A percentile compares a stretch with the other conserved stretches of the same genome.
Evolutionary conservation across 2,888 invertebrate genomes (phyloP).

Genomic region (Sclerodermus sp.): DNA sequence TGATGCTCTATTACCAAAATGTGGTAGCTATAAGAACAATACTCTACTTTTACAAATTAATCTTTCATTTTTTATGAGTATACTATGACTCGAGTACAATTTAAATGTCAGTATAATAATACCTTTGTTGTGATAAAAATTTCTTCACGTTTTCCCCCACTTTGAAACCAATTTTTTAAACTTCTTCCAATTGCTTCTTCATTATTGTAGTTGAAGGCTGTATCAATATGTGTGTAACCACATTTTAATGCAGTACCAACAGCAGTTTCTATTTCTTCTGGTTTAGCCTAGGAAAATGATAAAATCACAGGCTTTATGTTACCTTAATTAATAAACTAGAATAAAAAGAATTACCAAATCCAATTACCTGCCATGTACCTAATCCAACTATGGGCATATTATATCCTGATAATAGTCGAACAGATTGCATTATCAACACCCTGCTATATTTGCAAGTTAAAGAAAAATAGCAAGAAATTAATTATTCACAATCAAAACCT

Average conservation of each 20-base stretch:
- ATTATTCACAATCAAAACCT: too few relatives aligned
- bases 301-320: not conserved
- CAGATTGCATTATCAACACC: slow-evolving; percentile 30
- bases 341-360: slow-evolving; percentile 1
- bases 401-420: slow-evolving; percentile 55
- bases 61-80: slow-evolving; percentile 5
- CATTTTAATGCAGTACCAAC: slow-evolving; percentile 68
- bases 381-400: slow-evolving; percentile 73
- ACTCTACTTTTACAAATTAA: slow-evolving; percentile 6
- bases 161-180: slow-evolving; percentile 67
- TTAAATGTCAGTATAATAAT: not conserved
- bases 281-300: slow-evolving; percentile 61
- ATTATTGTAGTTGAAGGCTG: slow-evolving; percentile 78
- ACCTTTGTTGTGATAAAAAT: slow-evolving; percentile 81
- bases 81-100: not conserved
- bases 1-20: slow-evolving; percentile 68
- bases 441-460: too few relatives aligned
- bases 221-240: slow-evolving; percentile 79
- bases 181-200: slow-evolving; percentile 75
- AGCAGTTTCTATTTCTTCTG: slow-evolving; percentile 67
- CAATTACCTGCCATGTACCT: slow-evolving; percentile 71
- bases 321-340: not conserved
- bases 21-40: slow-evolving; percentile 64
- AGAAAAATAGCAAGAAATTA: too few relatives aligned
- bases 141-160: slow-evolving; percentile 69